These are phyloP conservation scores for Illadopsis cleaveri DNA, from an alignment of 2,113 vertebrate genomes.

Conservation along the genomic window DNA sequence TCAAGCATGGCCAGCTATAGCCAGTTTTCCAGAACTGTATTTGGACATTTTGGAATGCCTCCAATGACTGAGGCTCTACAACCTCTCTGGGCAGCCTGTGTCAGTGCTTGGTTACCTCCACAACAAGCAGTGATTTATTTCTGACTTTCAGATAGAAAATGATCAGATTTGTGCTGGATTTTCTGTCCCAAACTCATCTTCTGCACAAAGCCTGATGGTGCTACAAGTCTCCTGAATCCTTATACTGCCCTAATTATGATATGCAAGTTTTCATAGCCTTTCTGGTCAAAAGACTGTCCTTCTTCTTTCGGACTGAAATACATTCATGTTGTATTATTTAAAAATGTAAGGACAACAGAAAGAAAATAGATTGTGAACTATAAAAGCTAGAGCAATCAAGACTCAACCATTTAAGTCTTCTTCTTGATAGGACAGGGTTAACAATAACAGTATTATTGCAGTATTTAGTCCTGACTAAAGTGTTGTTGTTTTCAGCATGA, in stretches of 20 bases:
- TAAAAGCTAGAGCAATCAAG: neutral
- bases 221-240: neutral
- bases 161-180: neutral
- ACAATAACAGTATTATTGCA: neutral
- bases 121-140: neutral
- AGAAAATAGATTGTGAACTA: neutral
- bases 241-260: neutral
- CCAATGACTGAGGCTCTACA: accelerated
- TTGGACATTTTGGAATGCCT: neutral
- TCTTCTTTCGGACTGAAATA: neutral
- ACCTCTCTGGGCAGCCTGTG: neutral
- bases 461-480: neutral
- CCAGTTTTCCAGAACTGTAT: neutral
- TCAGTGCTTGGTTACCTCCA: neutral
- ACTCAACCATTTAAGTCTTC: neutral
- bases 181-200: neutral
- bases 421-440: neutral
- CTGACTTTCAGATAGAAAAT: neutral
- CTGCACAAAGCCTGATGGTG: neutral
- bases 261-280: neutral
- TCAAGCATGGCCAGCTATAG: neutral
- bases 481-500: neutral
- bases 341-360: neutral
- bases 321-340: neutral
- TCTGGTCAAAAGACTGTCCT: neutral